These are phyloP conservation scores for Pygocentrus nattereri DNA, from an alignment of 2,797 vertebrate genomes.

Conservation along the genomic window DNA sequence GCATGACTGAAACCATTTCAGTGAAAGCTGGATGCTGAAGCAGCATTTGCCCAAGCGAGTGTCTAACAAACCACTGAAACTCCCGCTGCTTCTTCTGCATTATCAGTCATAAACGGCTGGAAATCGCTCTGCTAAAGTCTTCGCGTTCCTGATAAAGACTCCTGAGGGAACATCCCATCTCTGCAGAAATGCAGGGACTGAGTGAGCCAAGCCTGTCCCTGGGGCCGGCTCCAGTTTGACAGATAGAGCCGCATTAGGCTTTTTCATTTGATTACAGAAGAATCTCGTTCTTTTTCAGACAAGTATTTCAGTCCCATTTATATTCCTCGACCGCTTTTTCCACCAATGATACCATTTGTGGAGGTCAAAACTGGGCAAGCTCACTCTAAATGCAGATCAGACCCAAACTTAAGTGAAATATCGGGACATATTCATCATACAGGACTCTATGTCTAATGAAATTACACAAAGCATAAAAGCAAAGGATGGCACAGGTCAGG, in stretches of 20 bases:
- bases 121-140: not conserved
- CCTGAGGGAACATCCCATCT: conserved; percentile 14
- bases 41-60: not conserved
- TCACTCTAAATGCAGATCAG: not conserved
- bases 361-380: conserved; percentile 19
- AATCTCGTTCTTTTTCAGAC: conserved; percentile 41
- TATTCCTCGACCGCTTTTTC: conserved; percentile 12
- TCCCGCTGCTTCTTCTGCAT: not conserved
- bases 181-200: conserved; percentile 33
- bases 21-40: not conserved
- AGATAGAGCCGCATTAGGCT: conserved; percentile 33
- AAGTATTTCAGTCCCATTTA: conserved; percentile 25
- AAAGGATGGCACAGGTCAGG: too few species aligned
- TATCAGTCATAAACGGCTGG: not conserved
- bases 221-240: not conserved
- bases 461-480: not conserved
- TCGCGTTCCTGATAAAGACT: conserved; percentile 7
- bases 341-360: conserved; percentile 21
- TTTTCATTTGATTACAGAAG: conserved; percentile 53
- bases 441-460: not conserved
- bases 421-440: not conserved
- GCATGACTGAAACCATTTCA: not conserved
- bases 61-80: not conserved
- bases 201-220: not conserved
- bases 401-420: not conserved